Evolutionary conservation across 2,888 invertebrate genomes (phyloP).

Genomic region (Aleiodes leptofemur): DNA sequence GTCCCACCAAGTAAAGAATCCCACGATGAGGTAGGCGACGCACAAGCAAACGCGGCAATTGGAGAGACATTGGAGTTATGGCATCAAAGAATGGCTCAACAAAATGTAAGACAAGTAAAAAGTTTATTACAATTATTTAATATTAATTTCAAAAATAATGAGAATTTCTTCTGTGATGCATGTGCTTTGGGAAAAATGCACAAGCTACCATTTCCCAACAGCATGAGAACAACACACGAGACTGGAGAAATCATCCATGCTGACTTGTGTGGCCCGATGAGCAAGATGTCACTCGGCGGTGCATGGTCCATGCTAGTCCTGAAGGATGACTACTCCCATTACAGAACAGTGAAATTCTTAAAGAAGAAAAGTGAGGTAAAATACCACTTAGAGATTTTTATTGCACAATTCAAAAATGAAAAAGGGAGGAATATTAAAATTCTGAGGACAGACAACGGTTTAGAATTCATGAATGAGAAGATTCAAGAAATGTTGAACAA

Average conservation of each 20-base stretch:
- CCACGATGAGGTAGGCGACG: too few species aligned
- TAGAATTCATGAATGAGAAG: constrained; percentile 49
- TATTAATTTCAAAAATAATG: constrained; percentile 30
- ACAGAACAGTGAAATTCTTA: constrained; percentile 48
- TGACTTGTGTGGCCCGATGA: constrained; percentile 55
- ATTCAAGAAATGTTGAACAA: constrained; percentile 38
- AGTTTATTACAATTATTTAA: constrained; percentile 38
- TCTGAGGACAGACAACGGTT: constrained; percentile 48
- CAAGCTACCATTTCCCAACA: constrained; percentile 46
- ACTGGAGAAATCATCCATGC: constrained; percentile 51
- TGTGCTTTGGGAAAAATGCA: constrained; percentile 50
- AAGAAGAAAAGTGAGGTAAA: constrained; percentile 41
- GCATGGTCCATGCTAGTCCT: constrained; percentile 49
- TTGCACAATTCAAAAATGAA: constrained; percentile 38
- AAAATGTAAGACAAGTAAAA: constrained; percentile 46
- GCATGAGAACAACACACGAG: constrained; percentile 35
- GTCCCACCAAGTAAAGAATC: too few species aligned
- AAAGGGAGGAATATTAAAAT: constrained; percentile 11
- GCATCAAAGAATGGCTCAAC: constrained; percentile 51
- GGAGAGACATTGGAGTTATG: constrained; percentile 24
- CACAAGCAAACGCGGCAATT: too few species aligned
- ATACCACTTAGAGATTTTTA: constrained; percentile 35
- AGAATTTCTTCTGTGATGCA: constrained; percentile 40
- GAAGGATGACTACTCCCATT: constrained; percentile 52
- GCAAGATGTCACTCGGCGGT: constrained; percentile 43